These are phyloP conservation scores for Pachyuromys duprasi DNA, from an alignment of 2,797 vertebrate species.

Conservation along the genomic window DNA sequence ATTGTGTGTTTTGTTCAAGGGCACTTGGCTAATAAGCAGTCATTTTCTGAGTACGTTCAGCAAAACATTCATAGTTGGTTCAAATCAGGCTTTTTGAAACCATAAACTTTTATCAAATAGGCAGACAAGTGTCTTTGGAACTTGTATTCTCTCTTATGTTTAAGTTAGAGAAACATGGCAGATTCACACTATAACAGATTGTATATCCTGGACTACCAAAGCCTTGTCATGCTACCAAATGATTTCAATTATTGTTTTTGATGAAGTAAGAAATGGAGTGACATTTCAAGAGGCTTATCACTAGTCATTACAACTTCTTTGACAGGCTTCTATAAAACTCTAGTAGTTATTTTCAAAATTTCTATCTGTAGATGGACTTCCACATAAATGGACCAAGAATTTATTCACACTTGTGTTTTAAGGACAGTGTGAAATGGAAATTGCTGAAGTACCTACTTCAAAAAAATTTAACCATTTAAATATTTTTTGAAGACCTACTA, in stretches of 20 bases:
- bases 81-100: slow-evolving; percentile 20
- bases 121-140: neutral
- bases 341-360: slow-evolving; percentile 26
- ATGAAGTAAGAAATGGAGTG: slow-evolving; percentile 1
- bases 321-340: neutral
- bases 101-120: slow-evolving; percentile 8
- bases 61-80: neutral
- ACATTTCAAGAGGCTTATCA: neutral
- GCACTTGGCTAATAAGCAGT: slow-evolving; percentile 2
- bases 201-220: neutral
- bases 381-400: neutral
- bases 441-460: neutral
- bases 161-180: neutral
- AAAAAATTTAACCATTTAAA: neutral
- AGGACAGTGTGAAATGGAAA: neutral
- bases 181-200: neutral
- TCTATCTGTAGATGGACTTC: neutral
- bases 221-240: neutral
- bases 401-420: neutral
- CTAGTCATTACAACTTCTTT: neutral
- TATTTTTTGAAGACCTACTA: neutral
- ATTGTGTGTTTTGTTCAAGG: neutral
- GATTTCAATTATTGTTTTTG: slow-evolving; percentile 9
- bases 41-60: neutral
- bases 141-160: neutral